phyloP scores from a whole-genome alignment of 2,113 vertebrate genomes.

The Corythornis vintsioides region DNA sequence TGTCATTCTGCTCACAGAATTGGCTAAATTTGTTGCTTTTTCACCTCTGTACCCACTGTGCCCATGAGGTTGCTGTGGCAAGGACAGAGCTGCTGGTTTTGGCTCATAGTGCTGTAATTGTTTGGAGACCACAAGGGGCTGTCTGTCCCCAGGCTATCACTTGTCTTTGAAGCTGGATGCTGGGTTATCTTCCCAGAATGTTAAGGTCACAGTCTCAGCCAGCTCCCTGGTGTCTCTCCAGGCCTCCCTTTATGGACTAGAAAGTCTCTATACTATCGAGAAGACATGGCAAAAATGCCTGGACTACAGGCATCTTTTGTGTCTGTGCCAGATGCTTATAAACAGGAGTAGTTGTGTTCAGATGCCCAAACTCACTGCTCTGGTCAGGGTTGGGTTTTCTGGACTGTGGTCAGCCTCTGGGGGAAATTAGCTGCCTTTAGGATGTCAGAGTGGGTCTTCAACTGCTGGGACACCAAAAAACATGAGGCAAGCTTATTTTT shows the following conservation, averaged over 20 bases:
- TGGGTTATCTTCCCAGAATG: neutral
- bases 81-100: neutral
- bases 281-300: neutral
- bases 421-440: neutral
- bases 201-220: neutral
- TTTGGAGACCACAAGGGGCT: neutral
- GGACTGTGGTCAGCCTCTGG: neutral
- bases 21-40: neutral
- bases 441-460: neutral
- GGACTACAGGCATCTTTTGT: neutral
- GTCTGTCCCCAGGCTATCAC: neutral
- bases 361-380: neutral
- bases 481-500: neutral
- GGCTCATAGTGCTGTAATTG: neutral
- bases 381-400: neutral
- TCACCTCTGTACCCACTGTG: neutral
- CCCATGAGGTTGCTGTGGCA: neutral
- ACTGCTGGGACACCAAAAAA: neutral
- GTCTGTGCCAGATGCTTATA: neutral
- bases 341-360: fast-evolving
- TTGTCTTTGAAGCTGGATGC: neutral
- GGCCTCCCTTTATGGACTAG: neutral
- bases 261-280: neutral
- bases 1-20: neutral
- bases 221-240: neutral